Evolutionary conservation across 2,888 invertebrate genomes (phyloP), one percentile per base, ranked within the genome.

Genomic region (Mechanitis messenoides): DNA sequence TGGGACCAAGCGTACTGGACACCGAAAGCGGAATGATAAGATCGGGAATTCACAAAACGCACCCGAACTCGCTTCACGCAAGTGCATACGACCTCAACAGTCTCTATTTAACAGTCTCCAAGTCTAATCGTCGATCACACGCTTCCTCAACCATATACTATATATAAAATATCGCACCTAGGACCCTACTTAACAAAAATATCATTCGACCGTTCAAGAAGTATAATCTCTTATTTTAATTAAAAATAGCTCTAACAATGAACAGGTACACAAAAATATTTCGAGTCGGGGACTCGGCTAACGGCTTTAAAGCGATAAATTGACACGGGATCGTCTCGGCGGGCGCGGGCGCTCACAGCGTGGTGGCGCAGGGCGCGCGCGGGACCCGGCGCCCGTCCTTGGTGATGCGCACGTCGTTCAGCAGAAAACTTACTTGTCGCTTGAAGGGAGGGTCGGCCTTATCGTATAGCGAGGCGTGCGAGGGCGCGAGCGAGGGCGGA

Each of bases 371-470:
- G 79, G 79, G 83, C 42, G 42, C 42, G 42, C 72, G 74, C 76
- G 78, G 68, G 73, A 71, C 77, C 77, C 64, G 73, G 74, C 90
- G 89, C 74, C 92, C 93, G 91, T 93, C 93, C 92, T 93, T 93
- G 91, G 92, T 93, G 91, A 93, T 92, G 91, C 93, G 93, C 88
- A 93, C 93, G 92, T 94, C 93, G 93, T 94, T 93, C 91, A 93
- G 93, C 92, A 93, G 92, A 92, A 93, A 93, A 94, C 94, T 94
- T 94, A 94, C 94, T 94, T 94, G 94, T 90, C 94, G 93, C 92
- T 94, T 94, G 91, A 93, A 92, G 91, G 91, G 92, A 79, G 87
- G 86, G 81, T 91, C 87, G 84, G 92, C 92, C 86, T 92, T 92
- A 90, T 92, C 91, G 91, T 90, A 92, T 79, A 91, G 91, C 86